Evolutionary conservation across 2,113 vertebrate genomes (phyloP).

Genomic region (Cheilinus undulatus): DNA sequence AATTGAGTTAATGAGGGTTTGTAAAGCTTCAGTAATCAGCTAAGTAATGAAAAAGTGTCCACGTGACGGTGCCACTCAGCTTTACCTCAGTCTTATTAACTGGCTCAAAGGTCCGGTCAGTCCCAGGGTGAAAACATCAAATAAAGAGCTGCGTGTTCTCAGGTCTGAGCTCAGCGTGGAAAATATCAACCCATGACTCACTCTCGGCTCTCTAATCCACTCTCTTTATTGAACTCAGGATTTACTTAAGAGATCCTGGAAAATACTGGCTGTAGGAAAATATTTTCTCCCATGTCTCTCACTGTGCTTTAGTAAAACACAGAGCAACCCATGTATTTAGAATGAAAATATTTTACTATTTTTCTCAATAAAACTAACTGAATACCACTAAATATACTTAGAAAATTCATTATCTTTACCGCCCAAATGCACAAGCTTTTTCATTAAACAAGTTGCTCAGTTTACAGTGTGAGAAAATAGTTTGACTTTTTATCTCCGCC

Average conservation of each 20-base stretch:
- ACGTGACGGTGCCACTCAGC: neutral
- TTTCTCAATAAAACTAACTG: neutral
- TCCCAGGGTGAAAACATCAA: neutral
- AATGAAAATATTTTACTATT: neutral
- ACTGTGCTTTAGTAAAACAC: neutral
- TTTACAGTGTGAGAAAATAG: neutral
- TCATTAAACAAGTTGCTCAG: neutral
- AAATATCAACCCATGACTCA: conserved; percentile 38
- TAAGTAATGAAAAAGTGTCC: neutral
- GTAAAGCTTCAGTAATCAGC: neutral
- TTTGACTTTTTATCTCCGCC: no score
- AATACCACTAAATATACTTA: no score
- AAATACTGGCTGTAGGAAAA: conserved; percentile 18
- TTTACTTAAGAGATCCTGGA: conserved; percentile 15
- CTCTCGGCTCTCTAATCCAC: conserved; percentile 26
- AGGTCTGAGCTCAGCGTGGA: conserved; percentile 14
- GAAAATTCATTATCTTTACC: neutral
- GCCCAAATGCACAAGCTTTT: no score
- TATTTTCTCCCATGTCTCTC: neutral
- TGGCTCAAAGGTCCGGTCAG: conserved; percentile 22
- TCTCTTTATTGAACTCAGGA: conserved; percentile 31
- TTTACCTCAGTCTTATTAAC: conserved; percentile 16
- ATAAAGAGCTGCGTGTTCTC: conserved; percentile 22
- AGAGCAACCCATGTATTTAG: neutral
- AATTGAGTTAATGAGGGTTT: neutral